Evolutionary conservation across 2,888 invertebrate species (phyloP), one percentile per base, ranked within the genome.

Genomic region (Troides helena): DNA sequence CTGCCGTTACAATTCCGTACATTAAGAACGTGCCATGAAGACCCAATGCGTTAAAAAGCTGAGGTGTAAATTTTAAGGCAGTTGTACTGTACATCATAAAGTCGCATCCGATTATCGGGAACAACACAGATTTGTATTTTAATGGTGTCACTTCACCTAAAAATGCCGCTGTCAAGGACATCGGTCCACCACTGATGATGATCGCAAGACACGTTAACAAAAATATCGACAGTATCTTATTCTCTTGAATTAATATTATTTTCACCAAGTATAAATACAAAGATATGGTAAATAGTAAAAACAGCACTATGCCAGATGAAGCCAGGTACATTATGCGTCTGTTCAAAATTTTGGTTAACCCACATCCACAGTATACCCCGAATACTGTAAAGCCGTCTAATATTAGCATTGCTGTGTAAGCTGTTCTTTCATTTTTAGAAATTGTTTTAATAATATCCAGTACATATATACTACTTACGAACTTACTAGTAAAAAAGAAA

Each of bases 231-330:
- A 78, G 53, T 18, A 75, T 71, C 50, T 73, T 76, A 67, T 78
- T 78, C 73, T 76, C 78, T 14, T 21, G 4, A 4, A 62, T 25
- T 70, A 39, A 14, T 72, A 73, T 71, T n/a, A 78, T 69, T 68
- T 79, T 76, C 2, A 85, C 75, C n/a, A 88, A 73, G 74, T 81
- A 86, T 43, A 88, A 76, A 71, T 88, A 88, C 12, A 84, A 65
- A 14, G 86, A 83, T 68, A 86, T 80, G 21, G 79, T 64, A 53
- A 83, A 84, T 14, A 89, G 75, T 18, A 69, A 66, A 18, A 50
- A 6, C 46, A 69, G 58, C 4, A 62, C 65, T 18, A 66, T 23
- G 12, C 50, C 14, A 14, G 69, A 58, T 5, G 84, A 79, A 0
- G 74, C 72, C 30, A 88, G 69, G 53, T 86, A 77, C 56, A 88